Percentiles rank a stretch among this genome's conserved stretches.
These are phyloP conservation scores for Eupithecia centaureata DNA, from an alignment of 2,888 invertebrate species.

Conservation along the genomic window DNA sequence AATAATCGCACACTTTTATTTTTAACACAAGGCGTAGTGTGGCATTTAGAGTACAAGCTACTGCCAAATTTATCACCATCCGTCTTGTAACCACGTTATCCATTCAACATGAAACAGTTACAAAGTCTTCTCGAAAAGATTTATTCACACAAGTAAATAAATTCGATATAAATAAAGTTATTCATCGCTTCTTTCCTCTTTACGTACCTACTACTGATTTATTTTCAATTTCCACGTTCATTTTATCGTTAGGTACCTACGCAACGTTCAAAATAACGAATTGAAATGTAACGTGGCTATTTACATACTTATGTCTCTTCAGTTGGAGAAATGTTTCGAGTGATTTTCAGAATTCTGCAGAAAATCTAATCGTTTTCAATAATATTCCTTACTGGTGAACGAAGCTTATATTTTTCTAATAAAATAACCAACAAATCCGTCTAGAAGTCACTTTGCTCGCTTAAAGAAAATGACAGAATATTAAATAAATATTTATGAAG, in stretches of 20 bases:
- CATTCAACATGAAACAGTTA: conserved; percentile 49
- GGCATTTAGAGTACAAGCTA: conserved; percentile 43
- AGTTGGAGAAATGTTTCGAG: conserved; percentile 31
- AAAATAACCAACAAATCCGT: no score
- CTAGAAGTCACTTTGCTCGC: neutral
- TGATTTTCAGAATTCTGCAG: conserved; percentile 20
- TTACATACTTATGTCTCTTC: conserved; percentile 44
- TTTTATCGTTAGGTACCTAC: conserved; percentile 34
- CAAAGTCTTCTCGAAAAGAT: conserved; percentile 52
- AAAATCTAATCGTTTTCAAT: neutral
- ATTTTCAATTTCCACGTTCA: conserved; percentile 38
- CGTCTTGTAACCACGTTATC: conserved; percentile 50
- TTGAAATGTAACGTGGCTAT: conserved; percentile 32
- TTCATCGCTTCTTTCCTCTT: conserved; percentile 46
- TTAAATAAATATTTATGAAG: no score
- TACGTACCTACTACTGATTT: conserved; percentile 48
- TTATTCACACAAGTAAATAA: conserved; percentile 54
- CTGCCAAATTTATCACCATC: conserved; percentile 55
- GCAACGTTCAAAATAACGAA: conserved; percentile 29
- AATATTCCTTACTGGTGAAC: conserved; percentile 13
- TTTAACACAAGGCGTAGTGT: conserved; percentile 40
- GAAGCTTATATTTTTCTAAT: conserved; percentile 7
- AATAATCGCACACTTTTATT: conserved; percentile 53
- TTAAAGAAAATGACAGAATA: neutral
- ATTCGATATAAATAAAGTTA: conserved; percentile 47